Evolutionary conservation across 1,140 invertebrate species (phyloP), one percentile per base, ranked within the genome.

Genomic region (Drosophila parabipectinata): DNA sequence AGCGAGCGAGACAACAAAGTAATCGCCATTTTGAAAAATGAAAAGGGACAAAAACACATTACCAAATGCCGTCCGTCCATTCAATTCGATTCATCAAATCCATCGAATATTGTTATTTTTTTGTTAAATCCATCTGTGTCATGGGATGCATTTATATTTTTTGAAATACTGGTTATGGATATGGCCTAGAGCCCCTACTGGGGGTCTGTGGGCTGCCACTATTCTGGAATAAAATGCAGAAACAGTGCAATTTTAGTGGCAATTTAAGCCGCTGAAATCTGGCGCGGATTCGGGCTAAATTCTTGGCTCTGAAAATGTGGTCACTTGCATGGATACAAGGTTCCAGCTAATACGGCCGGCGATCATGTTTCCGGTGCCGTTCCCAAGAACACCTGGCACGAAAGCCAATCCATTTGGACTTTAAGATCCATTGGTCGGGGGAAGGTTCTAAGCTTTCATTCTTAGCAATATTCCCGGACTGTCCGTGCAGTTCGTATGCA

Each of bases 1-100:
- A 73, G 78, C 71, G 75, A 67, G 75, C 45, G 62, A 59, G 59
- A 71, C 68, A 12, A 12, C 34, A 12, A 37, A 37, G 34, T 37
- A 37, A 37, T 37, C 34, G 34, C 34, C 34, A 37, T 37, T 37
- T 37, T 37, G 34, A 37, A 37, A 37, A 37, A 37, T 37, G 34
- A 37, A 37, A n/a, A 37, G 34, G 10, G 34, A 37, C 34, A 37
- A 37, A 37, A 37, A 37, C 34, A 37, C 34, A 37, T 37, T 37
- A 37, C 34, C 34, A 37, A 37, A 37, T 37, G 34, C 34, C 32
- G 10, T 34, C 32, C 32, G 34, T 37, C 34, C 34, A 10, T 37
- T n/a, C 34, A 37, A 34, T 37, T 37, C 12, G 34, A 37, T 37
- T 37, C 34, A 37, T 37, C 34, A 37, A 12, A 4, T 37, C 34